phyloP scores from a whole-genome alignment of 2,888 invertebrate genomes.

The Ichneumon xanthorius region DNA sequence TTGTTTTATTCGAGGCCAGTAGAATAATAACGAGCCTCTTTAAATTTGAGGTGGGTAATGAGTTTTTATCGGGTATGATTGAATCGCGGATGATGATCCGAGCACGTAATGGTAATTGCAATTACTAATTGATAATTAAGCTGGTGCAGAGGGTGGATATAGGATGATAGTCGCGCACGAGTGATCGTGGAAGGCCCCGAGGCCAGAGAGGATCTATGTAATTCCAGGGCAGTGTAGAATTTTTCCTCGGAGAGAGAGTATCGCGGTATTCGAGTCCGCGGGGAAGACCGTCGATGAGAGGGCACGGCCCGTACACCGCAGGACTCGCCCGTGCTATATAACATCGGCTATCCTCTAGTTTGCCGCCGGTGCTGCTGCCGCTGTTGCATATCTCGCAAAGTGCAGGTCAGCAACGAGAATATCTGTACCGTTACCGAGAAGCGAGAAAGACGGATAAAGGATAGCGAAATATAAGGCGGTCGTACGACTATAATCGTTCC shows the following conservation, averaged over 20 bases:
- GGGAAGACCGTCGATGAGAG: slow-evolving; percentile 52
- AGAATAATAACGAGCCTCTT: not conserved
- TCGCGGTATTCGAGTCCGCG: slow-evolving; percentile 41
- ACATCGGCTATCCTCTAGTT: not conserved
- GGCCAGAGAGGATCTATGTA: slow-evolving; percentile 51
- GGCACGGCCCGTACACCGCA: slow-evolving; percentile 75
- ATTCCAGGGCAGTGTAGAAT: slow-evolving; percentile 37
- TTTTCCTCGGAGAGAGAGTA: slow-evolving; percentile 44
- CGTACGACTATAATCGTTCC: not conserved
- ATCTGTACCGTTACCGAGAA: slow-evolving; percentile 77
- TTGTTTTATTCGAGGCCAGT: not conserved
- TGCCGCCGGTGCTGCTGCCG: slow-evolving; percentile 68
- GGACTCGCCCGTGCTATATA: slow-evolving; percentile 55
- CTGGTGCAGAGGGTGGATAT: slow-evolving; percentile 20
- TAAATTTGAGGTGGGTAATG: slow-evolving; percentile 3
- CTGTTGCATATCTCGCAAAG: slow-evolving; percentile 70
- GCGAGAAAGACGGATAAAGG: slow-evolving; percentile 53
- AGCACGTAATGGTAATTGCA: slow-evolving; percentile 60
- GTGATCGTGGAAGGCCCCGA: slow-evolving; percentile 30
- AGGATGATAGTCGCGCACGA: slow-evolving; percentile 54
- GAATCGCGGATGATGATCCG: slow-evolving; percentile 37
- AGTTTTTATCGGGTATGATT: slow-evolving; percentile 17
- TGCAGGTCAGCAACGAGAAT: slow-evolving; percentile 72
- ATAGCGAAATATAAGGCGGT: slow-evolving; percentile 38
- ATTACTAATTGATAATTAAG: slow-evolving; percentile 61